Evolutionary conservation across 2,797 vertebrate genomes (phyloP), one percentile per base, ranked within the genome.

Genomic region (Lutra lutra): DNA sequence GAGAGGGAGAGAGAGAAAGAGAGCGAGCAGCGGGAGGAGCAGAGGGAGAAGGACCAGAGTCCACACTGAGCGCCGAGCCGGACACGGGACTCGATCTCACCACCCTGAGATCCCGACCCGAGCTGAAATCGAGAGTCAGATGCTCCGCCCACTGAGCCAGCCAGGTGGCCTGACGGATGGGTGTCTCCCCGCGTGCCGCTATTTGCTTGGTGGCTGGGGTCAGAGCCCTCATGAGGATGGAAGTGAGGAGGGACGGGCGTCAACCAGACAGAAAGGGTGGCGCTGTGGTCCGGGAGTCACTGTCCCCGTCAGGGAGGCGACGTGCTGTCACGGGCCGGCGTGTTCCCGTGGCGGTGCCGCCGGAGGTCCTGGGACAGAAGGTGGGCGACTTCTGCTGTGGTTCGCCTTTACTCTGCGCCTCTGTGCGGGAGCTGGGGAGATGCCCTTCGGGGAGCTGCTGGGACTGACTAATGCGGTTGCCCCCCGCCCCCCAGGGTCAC

Each of bases 351-450:
- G 23, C 0, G 2, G 13, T 7, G 18, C 12, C 54, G 43, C 12
- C 1, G 25, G 13, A 25, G 23, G 29, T 15, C 48, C n/a, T 23
- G 11, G 25, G 2, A 4, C 8, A 1, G 14, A 25, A 25, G 4
- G 2, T 5, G 46, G 17, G 27, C 32, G 2, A 35, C 20, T 15
- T 13, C 43, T 7, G 29, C 6, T 3, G 0, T 29, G 7, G 11
- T 29, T 68, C 3, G 58, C 43, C 60, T 25, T 73, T 21, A 2
- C 9, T 25, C 0, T 5, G 10, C 2, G 43, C 0, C 0, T 56
- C n/a, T 1, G 38, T 14, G 29, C 12, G 3, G 18, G 58, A n/a
- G 51, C 83, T 13, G 32, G 8, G 40, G 56, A 54, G 70, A 20
- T 9, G 38, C 23, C 40, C 0, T 62, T 32, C n/a, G 2, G 20